Evolutionary conservation across 2,888 invertebrate species (phyloP), one percentile per base, ranked within the genome.

Genomic region (Ecliptopera silaceata): DNA sequence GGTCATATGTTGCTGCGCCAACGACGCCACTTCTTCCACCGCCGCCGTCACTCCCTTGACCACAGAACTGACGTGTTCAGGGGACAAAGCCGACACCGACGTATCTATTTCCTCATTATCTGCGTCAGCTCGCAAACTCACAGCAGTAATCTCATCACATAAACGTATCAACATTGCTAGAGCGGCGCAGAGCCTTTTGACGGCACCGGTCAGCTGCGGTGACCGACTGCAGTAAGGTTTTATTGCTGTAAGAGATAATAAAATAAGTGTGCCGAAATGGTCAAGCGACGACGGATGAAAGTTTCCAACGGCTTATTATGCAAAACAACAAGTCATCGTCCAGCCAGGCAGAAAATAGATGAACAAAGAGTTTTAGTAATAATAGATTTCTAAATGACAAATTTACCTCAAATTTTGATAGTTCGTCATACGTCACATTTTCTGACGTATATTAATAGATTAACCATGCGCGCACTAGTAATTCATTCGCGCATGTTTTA

Each of bases 91-190:
- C 38, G 82, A 78, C 11, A 79, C 75, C 0, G 84, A 79, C 12
- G 82, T 78, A 38, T 88, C 88, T 43, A 83, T 55, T 63, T 85
- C 84, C 58, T 86, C 82, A 46, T 86, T 83, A 12, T 79, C 81
- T 1, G 84, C 82, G 62, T 88, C 93, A 22, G 93, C 93, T n/a
- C 93, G 92, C 73, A 94, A 92, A 69, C 95, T 94, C 42, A 95
- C 94, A 65, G 95, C 94, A 62, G 97, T 93, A 47, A 97, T 95
- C 82, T 97, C 96, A 83, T 98, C 98, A 82, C 98, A 97, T 65
- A 97, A 93, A 72, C 96, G 95, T 70, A 98, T 95, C 68, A 98
- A 92, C 87, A 95, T 95, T 3, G 97, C 97, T 62, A 98, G 91
- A 63, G 96, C 96, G 69, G 96, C 94, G 77, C 97, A 97, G 55